phyloP scores from a whole-genome alignment of 2,797 vertebrate species.

The Sebastes glaucus region DNA sequence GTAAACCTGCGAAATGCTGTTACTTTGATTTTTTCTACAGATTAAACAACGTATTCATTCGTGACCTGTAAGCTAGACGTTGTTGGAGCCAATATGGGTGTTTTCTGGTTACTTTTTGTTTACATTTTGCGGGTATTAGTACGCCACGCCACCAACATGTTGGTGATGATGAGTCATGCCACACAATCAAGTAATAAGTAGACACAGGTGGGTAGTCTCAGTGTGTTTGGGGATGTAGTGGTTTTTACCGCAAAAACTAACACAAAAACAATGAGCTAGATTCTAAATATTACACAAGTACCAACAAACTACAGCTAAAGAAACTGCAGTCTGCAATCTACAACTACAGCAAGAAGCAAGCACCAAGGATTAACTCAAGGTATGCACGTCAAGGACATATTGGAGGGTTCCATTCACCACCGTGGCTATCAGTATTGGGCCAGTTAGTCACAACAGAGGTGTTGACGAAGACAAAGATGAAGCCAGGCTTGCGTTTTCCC shows the following conservation, averaged over 20 bases:
- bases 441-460: background rate
- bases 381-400: background rate
- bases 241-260: background rate
- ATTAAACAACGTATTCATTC: background rate
- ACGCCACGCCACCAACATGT: background rate
- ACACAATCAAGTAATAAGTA: background rate
- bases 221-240: background rate
- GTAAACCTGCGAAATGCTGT: background rate
- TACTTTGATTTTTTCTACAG: background rate
- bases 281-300: background rate
- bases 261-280: background rate
- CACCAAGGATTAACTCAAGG: too few species aligned
- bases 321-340: background rate
- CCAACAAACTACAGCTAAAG: background rate
- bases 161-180: background rate
- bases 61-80: background rate
- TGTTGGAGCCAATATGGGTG: too few species aligned
- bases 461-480: background rate
- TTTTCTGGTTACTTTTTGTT: background rate
- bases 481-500: too few species aligned
- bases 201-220: background rate
- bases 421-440: background rate
- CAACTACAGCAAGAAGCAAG: background rate
- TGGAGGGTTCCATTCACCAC: background rate
- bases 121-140: background rate